Conservation (phyloP, 2,797 vertebrate species). For the Characodon lateralis region DNA sequence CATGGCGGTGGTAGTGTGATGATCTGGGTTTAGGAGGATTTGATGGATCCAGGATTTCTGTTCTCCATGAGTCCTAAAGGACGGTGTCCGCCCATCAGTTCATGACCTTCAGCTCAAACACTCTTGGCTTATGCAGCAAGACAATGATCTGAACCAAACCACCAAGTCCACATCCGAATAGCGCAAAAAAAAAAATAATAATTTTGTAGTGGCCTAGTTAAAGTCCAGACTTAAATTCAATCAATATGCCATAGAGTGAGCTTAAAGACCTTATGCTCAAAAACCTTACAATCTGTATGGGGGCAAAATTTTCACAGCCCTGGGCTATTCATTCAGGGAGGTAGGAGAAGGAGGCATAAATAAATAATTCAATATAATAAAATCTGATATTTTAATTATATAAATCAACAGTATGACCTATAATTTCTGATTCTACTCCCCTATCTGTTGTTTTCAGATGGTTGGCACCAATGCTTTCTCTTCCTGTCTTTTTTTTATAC, state of each 20-base stretch:
- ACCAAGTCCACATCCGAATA: background rate
- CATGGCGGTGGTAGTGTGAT: background rate
- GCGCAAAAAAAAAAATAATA: background rate
- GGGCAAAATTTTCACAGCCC: background rate
- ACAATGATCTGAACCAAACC: background rate
- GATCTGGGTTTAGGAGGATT: background rate
- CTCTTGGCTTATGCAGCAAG: background rate
- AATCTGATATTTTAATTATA: slow-evolving; percentile 64
- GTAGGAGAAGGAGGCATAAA: slow-evolving; percentile 76
- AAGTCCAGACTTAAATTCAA: background rate
- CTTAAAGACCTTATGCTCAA: background rate
- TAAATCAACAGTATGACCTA: slow-evolving; percentile 56
- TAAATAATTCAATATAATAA: slow-evolving; percentile 72
- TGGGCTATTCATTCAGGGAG: slow-evolving; percentile 61
- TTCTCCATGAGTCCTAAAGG: background rate
- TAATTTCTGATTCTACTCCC: slow-evolving; percentile 61
- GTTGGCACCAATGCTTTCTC: slow-evolving; percentile 68
- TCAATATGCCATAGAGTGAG: background rate
- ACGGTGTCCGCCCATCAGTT: too few species aligned
- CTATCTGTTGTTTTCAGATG: slow-evolving; percentile 64
- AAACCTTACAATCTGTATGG: background rate
- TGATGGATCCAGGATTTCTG: background rate
- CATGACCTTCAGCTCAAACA: too few species aligned
- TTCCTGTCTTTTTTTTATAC: slow-evolving; percentile 16
- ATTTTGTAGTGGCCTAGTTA: background rate